These are phyloP conservation scores for Drosophila gunungcola DNA, from an alignment of 1,140 invertebrate species.

Conservation along the genomic window DNA sequence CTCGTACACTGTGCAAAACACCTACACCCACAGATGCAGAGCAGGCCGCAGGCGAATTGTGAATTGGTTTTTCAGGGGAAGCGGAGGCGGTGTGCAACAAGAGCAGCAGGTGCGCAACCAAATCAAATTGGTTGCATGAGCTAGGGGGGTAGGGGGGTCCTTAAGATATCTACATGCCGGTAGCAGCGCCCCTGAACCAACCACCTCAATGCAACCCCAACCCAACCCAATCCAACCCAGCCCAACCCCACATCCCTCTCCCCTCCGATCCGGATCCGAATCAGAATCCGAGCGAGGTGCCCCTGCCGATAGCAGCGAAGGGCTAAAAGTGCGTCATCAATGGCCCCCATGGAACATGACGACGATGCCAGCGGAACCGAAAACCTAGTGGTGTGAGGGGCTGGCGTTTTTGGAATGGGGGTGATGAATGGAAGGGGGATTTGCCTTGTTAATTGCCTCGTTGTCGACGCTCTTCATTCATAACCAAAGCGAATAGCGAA, in stretches of 20 bases:
- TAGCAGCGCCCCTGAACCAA: conserved; percentile 18
- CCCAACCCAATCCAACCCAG: not conserved
- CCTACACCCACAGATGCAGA: conserved; percentile 1
- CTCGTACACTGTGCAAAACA: conserved; percentile 33
- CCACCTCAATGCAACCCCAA: conserved; percentile 3
- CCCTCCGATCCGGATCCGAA: conserved; percentile 16
- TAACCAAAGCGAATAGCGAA: conserved; percentile 55
- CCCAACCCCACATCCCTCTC: not conserved
- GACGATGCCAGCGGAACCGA: conserved; percentile 47
- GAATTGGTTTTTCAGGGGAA: conserved; percentile 68
- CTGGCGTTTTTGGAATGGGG: conserved; percentile 6
- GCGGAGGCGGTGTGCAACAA: conserved; percentile 26
- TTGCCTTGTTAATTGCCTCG: conserved; percentile 65
- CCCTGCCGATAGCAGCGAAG: conserved; percentile 72
- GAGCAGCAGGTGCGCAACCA: conserved; percentile 73
- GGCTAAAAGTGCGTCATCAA: conserved; percentile 84
- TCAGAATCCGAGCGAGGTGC: conserved; percentile 40
- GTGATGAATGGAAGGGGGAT: conserved; percentile 24
- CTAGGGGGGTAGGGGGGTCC: conserved; percentile 19
- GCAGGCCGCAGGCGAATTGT: conserved; percentile 66
- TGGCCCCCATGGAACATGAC: conserved; percentile 72
- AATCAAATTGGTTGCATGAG: conserved; percentile 56
- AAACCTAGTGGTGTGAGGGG: conserved; percentile 24
- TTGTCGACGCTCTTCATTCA: conserved; percentile 63
- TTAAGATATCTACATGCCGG: conserved; percentile 25